Evolutionary conservation across 2,888 invertebrate genomes (phyloP), one percentile per base, ranked within the genome.

Genomic region (Lysandra coridon): DNA sequence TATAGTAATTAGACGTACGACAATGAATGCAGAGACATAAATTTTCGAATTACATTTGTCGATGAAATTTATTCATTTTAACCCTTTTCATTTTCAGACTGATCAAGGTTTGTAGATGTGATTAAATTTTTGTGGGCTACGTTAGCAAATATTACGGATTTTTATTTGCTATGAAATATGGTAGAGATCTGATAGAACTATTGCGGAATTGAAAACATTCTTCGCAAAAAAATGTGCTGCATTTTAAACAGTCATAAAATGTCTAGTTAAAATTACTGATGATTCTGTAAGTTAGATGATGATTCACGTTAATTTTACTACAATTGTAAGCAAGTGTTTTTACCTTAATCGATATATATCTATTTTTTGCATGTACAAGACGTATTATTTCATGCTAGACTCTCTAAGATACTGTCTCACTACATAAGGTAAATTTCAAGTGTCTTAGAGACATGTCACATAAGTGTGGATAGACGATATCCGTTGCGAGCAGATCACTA

Each of bases 1-100:
- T 91, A 69, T 4, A 69, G 85, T 86, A 87, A 88, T 87, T 88
- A 87, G 86, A 83, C 82, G 83, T 83, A 73, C 83, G 81, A 86
- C 85, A 88, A 88, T 75, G 49, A 53, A 17, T 76, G 76, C 33
- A 75, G 30, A 33, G 53, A 12, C 33, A 76, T 30, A 92, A 91
- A 91, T 91, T 90, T 83, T 85, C 85, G 81, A 86, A 86, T 81
- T 80, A 78, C 74, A 86, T 88, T 53, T 57, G 53, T 37, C 76
- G 33, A 76, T 76, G 53, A 76, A 76, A 76, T 76, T 49, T 53
- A 53, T 69, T 17, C 33, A 33, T 69, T 37, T 69, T 5, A 33
- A 69, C 69, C 69, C 69, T 69, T 69, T 69, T 0, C 33, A 69
- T 69, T 69, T 69, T 69, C 69, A 14, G 33, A 14, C 30, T 64